These are phyloP conservation scores for Crocidura indochinensis DNA, from an alignment of 2,797 vertebrate genomes.

Conservation along the genomic window DNA sequence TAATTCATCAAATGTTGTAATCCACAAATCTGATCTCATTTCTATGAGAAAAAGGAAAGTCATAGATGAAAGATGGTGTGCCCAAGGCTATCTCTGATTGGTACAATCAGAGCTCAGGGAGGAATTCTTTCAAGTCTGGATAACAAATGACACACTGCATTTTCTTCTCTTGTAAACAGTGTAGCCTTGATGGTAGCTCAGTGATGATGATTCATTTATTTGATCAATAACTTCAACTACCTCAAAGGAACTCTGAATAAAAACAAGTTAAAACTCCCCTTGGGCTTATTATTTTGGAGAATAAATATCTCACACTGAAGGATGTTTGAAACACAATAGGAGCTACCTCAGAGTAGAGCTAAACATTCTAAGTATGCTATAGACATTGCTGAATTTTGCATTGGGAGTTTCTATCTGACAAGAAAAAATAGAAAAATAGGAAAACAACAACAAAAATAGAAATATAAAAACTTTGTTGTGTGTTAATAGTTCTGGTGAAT, in stretches of 20 bases:
- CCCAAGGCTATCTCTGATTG: not conserved
- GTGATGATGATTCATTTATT: slow-evolving; percentile 42
- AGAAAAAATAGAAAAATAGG: not conserved
- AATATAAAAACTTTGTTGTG: slow-evolving; percentile 33
- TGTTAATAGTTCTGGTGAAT: not conserved
- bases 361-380: not conserved
- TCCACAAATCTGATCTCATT: not conserved
- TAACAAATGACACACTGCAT: too few species aligned
- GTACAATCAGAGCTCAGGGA: not conserved
- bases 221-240: slow-evolving; percentile 14
- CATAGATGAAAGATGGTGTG: not conserved
- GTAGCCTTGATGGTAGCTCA: slow-evolving; percentile 17
- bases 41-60: not conserved
- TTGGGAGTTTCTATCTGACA: not conserved
- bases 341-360: not conserved
- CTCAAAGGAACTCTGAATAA: slow-evolving; percentile 3
- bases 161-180: slow-evolving; percentile 18
- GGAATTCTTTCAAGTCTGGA: not conserved
- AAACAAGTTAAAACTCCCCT: slow-evolving; percentile 43
- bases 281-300: not conserved
- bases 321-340: not conserved
- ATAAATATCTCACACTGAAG: not conserved
- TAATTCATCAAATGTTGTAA: not conserved
- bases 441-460: not conserved
- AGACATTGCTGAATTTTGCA: not conserved